These are phyloP conservation scores for Pemphigus obesinymphae DNA, from an alignment of 1,140 invertebrate species.

Conservation along the genomic window DNA sequence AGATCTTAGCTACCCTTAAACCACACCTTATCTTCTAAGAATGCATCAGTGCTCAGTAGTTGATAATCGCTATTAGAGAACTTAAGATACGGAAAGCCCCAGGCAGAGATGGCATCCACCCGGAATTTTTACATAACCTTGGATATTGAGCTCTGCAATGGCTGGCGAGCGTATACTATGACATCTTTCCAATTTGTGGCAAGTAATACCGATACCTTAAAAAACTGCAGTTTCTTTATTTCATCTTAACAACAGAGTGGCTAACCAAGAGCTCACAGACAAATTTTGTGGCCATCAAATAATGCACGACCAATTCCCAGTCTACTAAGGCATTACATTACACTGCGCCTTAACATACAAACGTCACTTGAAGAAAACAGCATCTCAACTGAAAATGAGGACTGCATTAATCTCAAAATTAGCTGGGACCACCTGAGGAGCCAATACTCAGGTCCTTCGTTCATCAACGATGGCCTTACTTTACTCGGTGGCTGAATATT, in stretches of 20 bases:
- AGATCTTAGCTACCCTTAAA: no score
- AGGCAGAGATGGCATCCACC: no score
- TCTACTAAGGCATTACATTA: not conserved
- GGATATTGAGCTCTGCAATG: no score
- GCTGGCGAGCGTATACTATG: no score
- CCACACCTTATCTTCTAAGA: no score
- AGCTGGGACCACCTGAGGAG: not conserved
- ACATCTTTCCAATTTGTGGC: not conserved
- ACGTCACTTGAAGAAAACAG: conserved; percentile 3
- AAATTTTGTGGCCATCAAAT: not conserved
- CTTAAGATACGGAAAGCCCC: no score
- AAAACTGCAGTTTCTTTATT: conserved; percentile 6
- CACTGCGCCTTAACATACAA: not conserved
- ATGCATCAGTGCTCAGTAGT: no score
- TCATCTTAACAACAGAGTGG: conserved; percentile 8
- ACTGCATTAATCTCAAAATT: conserved; percentile 23
- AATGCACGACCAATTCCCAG: not conserved
- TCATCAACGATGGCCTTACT: not conserved
- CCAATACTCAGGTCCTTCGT: conserved; percentile 42
- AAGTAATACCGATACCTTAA: not conserved
- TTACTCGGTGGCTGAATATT: conserved; percentile 27
- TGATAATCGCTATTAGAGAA: no score
- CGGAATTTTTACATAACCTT: no score
- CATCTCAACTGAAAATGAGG: conserved; percentile 19
- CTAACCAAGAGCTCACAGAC: not conserved